Percentiles rank a stretch among this genome's conserved stretches.
Evolutionary conservation across 2,888 invertebrate species (phyloP).

Genomic region (Mactromeris polynyma): DNA sequence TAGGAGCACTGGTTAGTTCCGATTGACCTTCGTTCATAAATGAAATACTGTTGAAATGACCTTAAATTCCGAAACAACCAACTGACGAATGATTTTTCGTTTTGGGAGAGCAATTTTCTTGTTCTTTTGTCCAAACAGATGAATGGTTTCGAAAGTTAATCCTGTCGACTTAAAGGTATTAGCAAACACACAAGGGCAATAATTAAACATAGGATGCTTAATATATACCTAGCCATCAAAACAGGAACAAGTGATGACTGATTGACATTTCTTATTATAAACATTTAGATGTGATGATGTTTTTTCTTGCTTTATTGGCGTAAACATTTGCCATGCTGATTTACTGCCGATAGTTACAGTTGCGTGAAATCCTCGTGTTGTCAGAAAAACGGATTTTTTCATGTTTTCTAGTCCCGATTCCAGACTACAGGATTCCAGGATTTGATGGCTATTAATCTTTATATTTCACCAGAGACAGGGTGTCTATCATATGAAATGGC

Average conservation of each 20-base stretch:
- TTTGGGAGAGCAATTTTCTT: no score
- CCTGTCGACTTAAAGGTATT: neutral
- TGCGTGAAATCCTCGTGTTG: neutral
- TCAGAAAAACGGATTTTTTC: neutral
- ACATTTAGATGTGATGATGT: neutral
- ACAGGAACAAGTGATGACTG: neutral
- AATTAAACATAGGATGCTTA: neutral
- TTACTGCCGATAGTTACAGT: neutral
- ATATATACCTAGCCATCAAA: neutral
- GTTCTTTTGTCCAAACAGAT: no score
- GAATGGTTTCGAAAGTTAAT: no score
- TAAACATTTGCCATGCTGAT: neutral
- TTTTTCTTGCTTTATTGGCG: neutral
- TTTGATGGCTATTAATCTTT: neutral
- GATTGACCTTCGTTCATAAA: no score
- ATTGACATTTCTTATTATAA: neutral
- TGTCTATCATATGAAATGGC: neutral
- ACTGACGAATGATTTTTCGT: no score
- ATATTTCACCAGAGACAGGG: neutral
- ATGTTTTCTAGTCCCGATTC: neutral
- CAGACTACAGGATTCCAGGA: neutral
- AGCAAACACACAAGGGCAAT: neutral
- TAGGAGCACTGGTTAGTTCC: no score
- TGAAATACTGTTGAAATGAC: no score
- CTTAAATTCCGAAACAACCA: no score